Percentiles rank a stretch among this genome's conserved stretches.
phyloP scores from a whole-genome alignment of 2,797 vertebrate genomes.

The Argyrosomus regius region DNA sequence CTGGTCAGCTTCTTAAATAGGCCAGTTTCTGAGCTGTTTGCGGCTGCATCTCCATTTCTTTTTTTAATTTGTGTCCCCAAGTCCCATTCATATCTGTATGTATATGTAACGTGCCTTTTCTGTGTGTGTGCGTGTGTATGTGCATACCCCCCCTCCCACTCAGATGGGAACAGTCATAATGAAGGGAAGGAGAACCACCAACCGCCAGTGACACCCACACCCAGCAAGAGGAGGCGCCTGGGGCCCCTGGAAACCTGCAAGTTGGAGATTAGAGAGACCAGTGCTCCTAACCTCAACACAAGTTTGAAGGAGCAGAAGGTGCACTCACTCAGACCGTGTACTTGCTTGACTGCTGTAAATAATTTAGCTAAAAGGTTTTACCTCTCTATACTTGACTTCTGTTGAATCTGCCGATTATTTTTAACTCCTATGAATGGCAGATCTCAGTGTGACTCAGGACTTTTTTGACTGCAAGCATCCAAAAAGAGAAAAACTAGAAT shows the following conservation, averaged over 20 bases:
- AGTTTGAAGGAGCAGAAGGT: constrained; percentile 69
- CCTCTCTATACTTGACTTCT: constrained; percentile 33
- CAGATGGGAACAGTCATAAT: constrained; percentile 65
- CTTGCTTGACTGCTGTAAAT: constrained; percentile 52
- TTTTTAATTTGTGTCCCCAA: constrained; percentile 6
- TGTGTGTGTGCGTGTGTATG: constrained; percentile 43
- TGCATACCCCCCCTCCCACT: constrained; percentile 13
- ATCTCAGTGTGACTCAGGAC: not conserved
- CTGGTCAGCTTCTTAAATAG: constrained; percentile 45
- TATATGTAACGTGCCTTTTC: too few relatives aligned
- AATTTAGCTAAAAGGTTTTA: constrained; percentile 65
- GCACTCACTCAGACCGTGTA: constrained; percentile 40
- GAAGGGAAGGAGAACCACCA: constrained; percentile 80
- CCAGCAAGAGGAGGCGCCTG: constrained; percentile 77
- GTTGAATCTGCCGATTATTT: constrained; percentile 46
- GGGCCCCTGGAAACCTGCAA: constrained; percentile 58
- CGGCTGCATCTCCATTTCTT: constrained; percentile 23
- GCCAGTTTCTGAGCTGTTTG: constrained; percentile 33
- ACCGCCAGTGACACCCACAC: constrained; percentile 49
- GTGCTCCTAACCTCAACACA: constrained; percentile 44
- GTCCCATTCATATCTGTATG: not conserved
- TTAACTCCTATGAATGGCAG: constrained; percentile 35
- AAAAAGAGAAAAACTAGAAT: constrained; percentile 19
- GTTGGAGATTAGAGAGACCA: constrained; percentile 76
- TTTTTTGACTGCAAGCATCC: constrained; percentile 17